phyloP scores from a whole-genome alignment of 2,888 invertebrate species.

The Coecobrya sp. region DNA sequence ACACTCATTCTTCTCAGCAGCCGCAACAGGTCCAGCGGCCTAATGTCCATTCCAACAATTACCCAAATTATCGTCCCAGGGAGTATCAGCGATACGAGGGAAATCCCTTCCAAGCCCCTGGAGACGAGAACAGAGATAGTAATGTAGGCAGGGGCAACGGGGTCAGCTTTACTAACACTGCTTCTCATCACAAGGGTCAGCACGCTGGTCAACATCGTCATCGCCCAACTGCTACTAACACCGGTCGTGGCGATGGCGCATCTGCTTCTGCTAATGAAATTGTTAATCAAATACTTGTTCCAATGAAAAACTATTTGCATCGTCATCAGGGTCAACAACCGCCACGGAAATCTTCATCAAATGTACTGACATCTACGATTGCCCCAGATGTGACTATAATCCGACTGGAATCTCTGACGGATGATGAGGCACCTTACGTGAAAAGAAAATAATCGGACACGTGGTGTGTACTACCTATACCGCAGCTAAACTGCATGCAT shows the following conservation, averaged over 20 bases:
- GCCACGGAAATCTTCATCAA: not conserved
- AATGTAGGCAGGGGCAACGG: not conserved
- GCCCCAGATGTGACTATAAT: not conserved
- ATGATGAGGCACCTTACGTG: constrained; percentile 4
- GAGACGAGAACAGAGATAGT: not conserved
- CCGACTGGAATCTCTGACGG: not conserved
- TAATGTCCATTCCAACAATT: not conserved
- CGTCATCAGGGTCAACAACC: not conserved
- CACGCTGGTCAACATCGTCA: not conserved
- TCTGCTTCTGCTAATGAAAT: not conserved
- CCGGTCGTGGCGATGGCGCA: not conserved
- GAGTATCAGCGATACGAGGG: not conserved
- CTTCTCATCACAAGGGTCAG: not conserved
- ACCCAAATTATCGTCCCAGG: not conserved
- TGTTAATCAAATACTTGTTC: not conserved
- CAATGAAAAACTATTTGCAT: not conserved
- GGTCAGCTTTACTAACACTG: constrained; percentile 33
- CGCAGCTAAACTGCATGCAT: not conserved
- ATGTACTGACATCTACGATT: not conserved
- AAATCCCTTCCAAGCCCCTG: not conserved
- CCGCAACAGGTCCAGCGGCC: not conserved
- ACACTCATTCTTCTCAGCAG: not conserved
- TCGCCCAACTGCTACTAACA: not conserved
- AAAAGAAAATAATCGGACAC: not conserved
- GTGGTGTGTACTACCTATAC: not conserved